Percentiles rank a stretch among this genome's conserved stretches.
These are phyloP conservation scores for Dryas iulia DNA, from an alignment of 1,140 invertebrate species.

Conservation along the genomic window DNA sequence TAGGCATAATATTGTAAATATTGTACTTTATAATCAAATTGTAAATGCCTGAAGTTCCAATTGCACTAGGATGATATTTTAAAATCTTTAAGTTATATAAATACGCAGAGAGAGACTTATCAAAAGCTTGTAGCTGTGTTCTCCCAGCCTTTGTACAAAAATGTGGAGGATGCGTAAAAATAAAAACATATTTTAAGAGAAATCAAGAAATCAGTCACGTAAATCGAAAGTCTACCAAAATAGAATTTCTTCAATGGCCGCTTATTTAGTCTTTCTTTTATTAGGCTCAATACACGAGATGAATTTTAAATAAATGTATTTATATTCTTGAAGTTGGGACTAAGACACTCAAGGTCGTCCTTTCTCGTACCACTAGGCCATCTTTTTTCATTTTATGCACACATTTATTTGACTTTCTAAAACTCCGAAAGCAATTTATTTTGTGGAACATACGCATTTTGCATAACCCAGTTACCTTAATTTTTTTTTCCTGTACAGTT, in stretches of 20 bases:
- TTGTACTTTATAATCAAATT: too few species aligned
- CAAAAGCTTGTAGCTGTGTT: too few species aligned
- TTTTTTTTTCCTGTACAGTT: neutral
- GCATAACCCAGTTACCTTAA: constrained; percentile 6
- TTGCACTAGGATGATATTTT: too few species aligned
- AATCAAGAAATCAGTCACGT: neutral
- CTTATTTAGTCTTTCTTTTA: neutral
- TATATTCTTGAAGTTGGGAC: neutral
- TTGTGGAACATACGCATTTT: neutral
- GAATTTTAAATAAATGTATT: neutral
- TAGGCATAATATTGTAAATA: too few species aligned
- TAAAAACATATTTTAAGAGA: neutral
- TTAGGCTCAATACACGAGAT: neutral
- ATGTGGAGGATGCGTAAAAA: neutral
- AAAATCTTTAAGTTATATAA: too few species aligned
- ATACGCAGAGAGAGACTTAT: too few species aligned
- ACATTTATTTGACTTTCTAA: neutral
- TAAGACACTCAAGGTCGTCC: neutral
- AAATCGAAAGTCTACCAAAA: neutral
- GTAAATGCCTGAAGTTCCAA: too few species aligned
- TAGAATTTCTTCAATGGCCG: neutral
- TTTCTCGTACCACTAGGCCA: neutral
- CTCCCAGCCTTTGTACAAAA: neutral
- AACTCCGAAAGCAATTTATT: neutral
- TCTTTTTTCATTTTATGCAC: neutral